Evolutionary conservation across 2,797 vertebrate species (phyloP).

Genomic region (Kryptolebias ocellatus): DNA sequence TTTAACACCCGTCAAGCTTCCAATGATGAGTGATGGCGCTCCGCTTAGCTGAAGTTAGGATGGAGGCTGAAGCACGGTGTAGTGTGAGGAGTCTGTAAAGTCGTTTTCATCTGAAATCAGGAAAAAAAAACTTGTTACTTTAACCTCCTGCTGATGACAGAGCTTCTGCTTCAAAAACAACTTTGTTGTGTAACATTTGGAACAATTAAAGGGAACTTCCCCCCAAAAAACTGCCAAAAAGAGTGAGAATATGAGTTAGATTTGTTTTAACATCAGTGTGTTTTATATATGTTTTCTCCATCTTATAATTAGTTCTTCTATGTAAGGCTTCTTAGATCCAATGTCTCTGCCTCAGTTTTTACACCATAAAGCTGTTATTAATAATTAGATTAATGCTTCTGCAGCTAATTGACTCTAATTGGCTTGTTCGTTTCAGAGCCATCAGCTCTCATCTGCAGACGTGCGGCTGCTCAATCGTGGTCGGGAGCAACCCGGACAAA

Average conservation of each 20-base stretch:
- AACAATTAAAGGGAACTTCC: too few relatives aligned
- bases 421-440: conserved; percentile 82
- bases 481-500: conserved; percentile 97
- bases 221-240: too few relatives aligned
- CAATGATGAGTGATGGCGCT: conserved; percentile 66
- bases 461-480: conserved; percentile 96
- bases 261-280: too few relatives aligned
- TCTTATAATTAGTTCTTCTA: neutral
- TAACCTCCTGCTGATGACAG: conserved; percentile 29
- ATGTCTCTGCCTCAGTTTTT: conserved; percentile 6
- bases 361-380: conserved; percentile 23
- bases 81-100: conserved; percentile 27
- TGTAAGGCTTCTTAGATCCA: neutral
- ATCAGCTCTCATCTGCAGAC: conserved; percentile 98
- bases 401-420: conserved; percentile 30
- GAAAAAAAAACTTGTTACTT: conserved; percentile 16
- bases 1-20: conserved; percentile 68
- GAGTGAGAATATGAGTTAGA: too few relatives aligned
- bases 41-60: conserved; percentile 43
- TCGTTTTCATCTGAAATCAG: too few relatives aligned
- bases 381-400: conserved; percentile 17
- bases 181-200: too few relatives aligned
- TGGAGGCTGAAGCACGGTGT: conserved; percentile 35
- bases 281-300: too few relatives aligned
- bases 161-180: too few relatives aligned